Percentiles rank a stretch among this genome's conserved stretches.
Conservation (phyloP, 2,888 invertebrate genomes). For the Zygothrica quintamaculata region DNA sequence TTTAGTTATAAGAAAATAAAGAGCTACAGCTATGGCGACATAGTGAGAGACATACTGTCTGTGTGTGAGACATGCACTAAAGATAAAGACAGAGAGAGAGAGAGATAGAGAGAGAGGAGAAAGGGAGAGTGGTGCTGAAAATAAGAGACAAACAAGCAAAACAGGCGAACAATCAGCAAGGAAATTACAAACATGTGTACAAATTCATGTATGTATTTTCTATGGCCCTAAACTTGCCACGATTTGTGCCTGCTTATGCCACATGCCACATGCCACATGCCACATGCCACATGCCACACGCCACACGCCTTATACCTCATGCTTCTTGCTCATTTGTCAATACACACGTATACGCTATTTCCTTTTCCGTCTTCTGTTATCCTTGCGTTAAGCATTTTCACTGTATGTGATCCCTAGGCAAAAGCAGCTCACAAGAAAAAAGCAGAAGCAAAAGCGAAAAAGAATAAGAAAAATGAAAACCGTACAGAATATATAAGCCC, state of each 20-base stretch:
- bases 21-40: conserved; percentile 2
- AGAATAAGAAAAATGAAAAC: too few species aligned
- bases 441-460: conserved; percentile 35
- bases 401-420: conserved; percentile 48
- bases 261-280: not conserved
- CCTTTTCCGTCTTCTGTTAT: conserved; percentile 49
- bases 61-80: too few species aligned
- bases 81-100: conserved; percentile 15
- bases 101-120: too few species aligned
- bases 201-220: conserved; percentile 28
- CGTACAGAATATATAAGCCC: conserved; percentile 22
- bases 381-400: conserved; percentile 45
- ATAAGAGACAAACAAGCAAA: conserved; percentile 18
- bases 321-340: conserved; percentile 61
- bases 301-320: not conserved
- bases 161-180: conserved; percentile 66
- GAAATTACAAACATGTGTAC: conserved; percentile 77
- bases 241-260: too few species aligned
- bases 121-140: too few species aligned
- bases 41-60: too few species aligned
- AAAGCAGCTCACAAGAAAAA: too few species aligned
- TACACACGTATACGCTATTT: conserved; percentile 39
- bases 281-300: not conserved
- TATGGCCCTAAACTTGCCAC: too few species aligned
- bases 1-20: too few species aligned